Conservation (phyloP, 2,888 invertebrate genomes). For the Tuta absoluta region DNA sequence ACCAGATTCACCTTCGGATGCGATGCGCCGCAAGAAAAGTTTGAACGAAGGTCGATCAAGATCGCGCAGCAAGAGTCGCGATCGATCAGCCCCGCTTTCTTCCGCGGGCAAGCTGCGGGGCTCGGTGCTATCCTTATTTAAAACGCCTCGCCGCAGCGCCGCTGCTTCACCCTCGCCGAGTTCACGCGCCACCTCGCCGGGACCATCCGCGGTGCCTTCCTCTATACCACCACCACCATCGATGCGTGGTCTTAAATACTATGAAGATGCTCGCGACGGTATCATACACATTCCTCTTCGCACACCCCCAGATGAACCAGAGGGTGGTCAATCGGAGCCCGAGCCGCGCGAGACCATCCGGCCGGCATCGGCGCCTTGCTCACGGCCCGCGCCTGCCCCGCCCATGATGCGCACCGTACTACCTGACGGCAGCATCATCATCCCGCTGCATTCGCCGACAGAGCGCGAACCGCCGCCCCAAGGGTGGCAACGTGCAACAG, state of each 20-base stretch:
- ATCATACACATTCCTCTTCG: conserved; percentile 87
- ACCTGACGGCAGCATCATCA: conserved; percentile 81
- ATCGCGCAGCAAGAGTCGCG: conserved; percentile 86
- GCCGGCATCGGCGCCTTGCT: conserved; percentile 48
- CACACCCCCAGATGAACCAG: conserved; percentile 86
- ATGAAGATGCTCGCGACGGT: conserved; percentile 84
- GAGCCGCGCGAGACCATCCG: conserved; percentile 37
- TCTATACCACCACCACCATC: conserved; percentile 46
- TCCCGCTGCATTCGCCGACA: conserved; percentile 77
- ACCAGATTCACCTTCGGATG: conserved; percentile 82
- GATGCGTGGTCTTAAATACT: conserved; percentile 77
- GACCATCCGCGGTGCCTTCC: conserved; percentile 47
- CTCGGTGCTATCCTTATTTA: conserved; percentile 85
- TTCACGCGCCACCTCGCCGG: conserved; percentile 63
- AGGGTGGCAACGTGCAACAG: neutral
- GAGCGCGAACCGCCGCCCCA: conserved; percentile 41
- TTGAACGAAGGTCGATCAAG: conserved; percentile 79
- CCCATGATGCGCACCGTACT: conserved; percentile 65
- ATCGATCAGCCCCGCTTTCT: conserved; percentile 81
- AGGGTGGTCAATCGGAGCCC: conserved; percentile 38
- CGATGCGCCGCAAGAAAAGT: conserved; percentile 67
- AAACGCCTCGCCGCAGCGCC: conserved; percentile 72
- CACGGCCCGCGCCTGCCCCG: conserved; percentile 47
- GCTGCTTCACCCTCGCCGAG: conserved; percentile 60
- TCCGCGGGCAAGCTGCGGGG: conserved; percentile 80